Conservation (phyloP, 1,140 invertebrate genomes). For the Drosophila parvula region DNA sequence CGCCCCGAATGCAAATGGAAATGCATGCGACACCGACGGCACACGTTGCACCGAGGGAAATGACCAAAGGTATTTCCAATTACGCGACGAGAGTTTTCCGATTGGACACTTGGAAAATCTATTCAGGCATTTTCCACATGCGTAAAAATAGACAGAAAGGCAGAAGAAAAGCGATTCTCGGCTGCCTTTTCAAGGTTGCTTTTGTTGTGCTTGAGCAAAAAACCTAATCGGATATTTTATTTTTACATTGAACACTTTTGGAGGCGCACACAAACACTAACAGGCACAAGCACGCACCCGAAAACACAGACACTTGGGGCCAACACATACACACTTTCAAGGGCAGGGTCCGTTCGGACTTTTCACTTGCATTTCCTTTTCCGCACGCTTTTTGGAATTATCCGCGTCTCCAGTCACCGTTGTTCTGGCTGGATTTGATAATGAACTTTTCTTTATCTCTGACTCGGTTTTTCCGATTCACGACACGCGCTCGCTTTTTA, state of each 20-base stretch:
- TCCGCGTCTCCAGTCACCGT: constrained; percentile 12
- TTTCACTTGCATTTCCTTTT: constrained; percentile 61
- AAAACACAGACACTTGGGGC: constrained; percentile 27
- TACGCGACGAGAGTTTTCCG: constrained; percentile 49
- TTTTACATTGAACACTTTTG: constrained; percentile 78
- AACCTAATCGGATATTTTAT: constrained; percentile 73
- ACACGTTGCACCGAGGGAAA: constrained; percentile 44
- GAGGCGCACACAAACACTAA: constrained; percentile 48
- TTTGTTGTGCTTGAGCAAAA: constrained; percentile 49
- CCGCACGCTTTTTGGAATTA: constrained; percentile 24
- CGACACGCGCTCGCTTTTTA: constrained; percentile 57
- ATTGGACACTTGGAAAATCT: constrained; percentile 68
- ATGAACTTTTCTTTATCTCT: constrained; percentile 67
- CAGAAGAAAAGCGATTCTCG: constrained; percentile 43
- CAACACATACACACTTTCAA: constrained; percentile 65
- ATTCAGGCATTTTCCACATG: constrained; percentile 57
- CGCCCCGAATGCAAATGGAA: constrained; percentile 54
- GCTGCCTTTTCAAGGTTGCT: constrained; percentile 76
- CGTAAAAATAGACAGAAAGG: constrained; percentile 58
- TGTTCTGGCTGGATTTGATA: constrained; percentile 58
- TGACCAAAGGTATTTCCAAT: constrained; percentile 67
- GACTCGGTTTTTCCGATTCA: constrained; percentile 42
- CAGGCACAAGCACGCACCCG: constrained; percentile 9
- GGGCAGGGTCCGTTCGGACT: constrained; percentile 64
- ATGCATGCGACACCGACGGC: constrained; percentile 12